These are phyloP conservation scores for Pampus argenteus DNA, from an alignment of 2,797 vertebrate species.

Conservation along the genomic window DNA sequence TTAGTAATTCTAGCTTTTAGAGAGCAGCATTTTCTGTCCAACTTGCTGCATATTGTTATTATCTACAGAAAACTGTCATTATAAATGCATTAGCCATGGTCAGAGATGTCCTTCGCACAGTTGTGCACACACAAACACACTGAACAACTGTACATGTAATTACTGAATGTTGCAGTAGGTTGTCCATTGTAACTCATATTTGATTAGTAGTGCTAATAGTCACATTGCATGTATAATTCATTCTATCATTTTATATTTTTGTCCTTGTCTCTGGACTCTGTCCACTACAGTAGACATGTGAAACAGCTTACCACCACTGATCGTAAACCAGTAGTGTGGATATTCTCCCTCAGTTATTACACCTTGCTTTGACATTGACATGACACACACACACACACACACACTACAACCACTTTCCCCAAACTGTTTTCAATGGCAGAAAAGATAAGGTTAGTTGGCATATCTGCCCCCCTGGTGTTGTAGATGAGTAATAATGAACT, in stretches of 20 bases:
- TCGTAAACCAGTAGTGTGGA: constrained; percentile 6
- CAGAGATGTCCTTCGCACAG: constrained; percentile 3
- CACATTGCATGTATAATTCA: no score
- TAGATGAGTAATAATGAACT: constrained; percentile 49
- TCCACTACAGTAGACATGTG: background rate
- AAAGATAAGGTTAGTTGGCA: constrained; percentile 28
- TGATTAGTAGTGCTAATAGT: background rate
- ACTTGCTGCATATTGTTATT: constrained; percentile 11
- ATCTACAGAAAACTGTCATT: constrained; percentile 37
- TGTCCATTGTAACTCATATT: background rate
- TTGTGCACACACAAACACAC: background rate
- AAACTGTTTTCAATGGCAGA: constrained; percentile 43
- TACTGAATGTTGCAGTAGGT: background rate
- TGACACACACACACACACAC: background rate
- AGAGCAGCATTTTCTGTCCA: background rate
- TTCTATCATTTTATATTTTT: background rate
- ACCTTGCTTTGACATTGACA: constrained; percentile 42
- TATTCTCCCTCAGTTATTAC: constrained; percentile 9
- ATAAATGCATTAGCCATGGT: constrained; percentile 36
- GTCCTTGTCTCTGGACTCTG: background rate
- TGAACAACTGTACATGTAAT: background rate
- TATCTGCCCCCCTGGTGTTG: constrained; percentile 47
- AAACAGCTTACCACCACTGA: constrained; percentile 6
- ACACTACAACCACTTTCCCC: constrained; percentile 6
- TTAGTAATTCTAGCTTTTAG: constrained; percentile 11